Conservation (phyloP, 1,140 invertebrate genomes). For the Archivesica marissinica region DNA sequence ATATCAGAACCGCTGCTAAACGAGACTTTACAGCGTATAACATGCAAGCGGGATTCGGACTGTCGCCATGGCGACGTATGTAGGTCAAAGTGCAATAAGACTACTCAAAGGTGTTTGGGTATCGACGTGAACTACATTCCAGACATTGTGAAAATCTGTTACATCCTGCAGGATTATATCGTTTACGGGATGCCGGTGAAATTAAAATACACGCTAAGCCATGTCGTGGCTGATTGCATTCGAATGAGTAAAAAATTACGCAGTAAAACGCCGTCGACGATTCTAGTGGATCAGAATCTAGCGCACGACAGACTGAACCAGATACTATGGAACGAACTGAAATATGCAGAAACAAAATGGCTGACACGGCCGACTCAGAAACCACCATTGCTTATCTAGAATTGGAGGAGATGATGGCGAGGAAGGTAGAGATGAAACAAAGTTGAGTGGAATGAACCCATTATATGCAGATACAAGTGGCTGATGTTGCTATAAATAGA, state of each 20-base stretch:
- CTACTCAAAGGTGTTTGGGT: constrained; percentile 63
- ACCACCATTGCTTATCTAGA: no score
- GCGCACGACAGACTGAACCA: constrained; percentile 54
- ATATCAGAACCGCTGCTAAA: constrained; percentile 66
- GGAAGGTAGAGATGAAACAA: no score
- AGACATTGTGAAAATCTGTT: constrained; percentile 67
- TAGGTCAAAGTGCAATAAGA: constrained; percentile 68
- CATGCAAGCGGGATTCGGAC: constrained; percentile 67
- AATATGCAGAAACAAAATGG: constrained; percentile 66
- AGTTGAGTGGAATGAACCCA: no score
- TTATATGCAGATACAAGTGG: no score
- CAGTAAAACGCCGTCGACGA: background rate
- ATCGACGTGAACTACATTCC: constrained; percentile 64
- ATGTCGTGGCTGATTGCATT: constrained; percentile 62
- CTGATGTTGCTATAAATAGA: no score
- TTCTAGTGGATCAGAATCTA: constrained; percentile 46
- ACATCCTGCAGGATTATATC: constrained; percentile 75
- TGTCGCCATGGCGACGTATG: constrained; percentile 71
- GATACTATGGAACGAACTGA: constrained; percentile 67
- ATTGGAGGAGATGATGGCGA: no score
- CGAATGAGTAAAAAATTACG: constrained; percentile 25
- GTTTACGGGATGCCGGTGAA: constrained; percentile 69
- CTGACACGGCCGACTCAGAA: constrained; percentile 39
- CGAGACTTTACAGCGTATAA: constrained; percentile 39
- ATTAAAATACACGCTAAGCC: constrained; percentile 51